phyloP scores from a whole-genome alignment of 2,888 invertebrate genomes.

The Galerucella calmariensis region DNA sequence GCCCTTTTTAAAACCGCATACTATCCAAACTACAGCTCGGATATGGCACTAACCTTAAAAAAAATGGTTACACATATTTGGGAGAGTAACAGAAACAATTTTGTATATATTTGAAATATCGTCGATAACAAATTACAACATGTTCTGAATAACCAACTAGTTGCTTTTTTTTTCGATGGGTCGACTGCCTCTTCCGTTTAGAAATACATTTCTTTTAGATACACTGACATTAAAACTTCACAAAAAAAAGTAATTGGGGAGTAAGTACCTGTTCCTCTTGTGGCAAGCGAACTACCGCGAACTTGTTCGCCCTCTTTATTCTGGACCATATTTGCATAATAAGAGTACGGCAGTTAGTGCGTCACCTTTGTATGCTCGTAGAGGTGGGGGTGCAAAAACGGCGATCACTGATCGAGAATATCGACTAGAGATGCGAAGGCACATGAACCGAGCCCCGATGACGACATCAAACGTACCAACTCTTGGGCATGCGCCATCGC shows the following conservation, averaged over 20 bases:
- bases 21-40: too few relatives aligned
- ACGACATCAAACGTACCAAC: slow-evolving; percentile 90
- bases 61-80: too few relatives aligned
- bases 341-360: slow-evolving; percentile 49
- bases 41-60: too few relatives aligned
- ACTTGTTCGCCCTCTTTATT: slow-evolving; percentile 5
- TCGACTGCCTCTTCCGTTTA: slow-evolving; percentile 10
- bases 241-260: slow-evolving; percentile 29
- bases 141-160: neutral
- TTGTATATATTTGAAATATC: neutral
- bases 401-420: slow-evolving; percentile 75
- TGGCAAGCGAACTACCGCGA: slow-evolving; percentile 31
- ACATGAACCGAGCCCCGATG: slow-evolving; percentile 89
- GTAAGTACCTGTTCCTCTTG: slow-evolving; percentile 45
- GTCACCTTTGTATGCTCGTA: slow-evolving; percentile 27
- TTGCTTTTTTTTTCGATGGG: slow-evolving; percentile 8
- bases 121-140: neutral
- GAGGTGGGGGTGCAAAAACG: slow-evolving; percentile 31
- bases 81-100: neutral
- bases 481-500: slow-evolving; percentile 91
- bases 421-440: slow-evolving; percentile 94
- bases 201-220: slow-evolving; percentile 10
- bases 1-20: too few relatives aligned
- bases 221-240: slow-evolving; percentile 35
- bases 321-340: slow-evolving; percentile 27